Conservation (phyloP, 37 sponge, comb jelly and placozoan genomes). For the Chondrosia reniformis region DNA sequence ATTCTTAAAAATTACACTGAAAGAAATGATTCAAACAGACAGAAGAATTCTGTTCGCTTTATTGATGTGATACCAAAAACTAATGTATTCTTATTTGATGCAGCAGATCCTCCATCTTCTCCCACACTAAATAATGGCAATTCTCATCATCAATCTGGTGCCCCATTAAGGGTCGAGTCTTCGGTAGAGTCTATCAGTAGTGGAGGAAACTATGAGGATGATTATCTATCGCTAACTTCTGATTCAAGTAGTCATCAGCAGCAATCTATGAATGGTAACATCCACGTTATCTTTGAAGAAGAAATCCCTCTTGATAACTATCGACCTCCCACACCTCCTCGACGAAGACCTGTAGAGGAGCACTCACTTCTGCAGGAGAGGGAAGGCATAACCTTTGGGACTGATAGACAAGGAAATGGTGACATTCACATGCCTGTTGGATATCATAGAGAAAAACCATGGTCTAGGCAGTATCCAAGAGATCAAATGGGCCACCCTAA, state of each 20-base stretch:
- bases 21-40: not conserved
- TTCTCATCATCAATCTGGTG: not conserved
- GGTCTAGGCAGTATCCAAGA: not conserved
- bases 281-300: not conserved
- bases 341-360: not conserved
- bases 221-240: not conserved
- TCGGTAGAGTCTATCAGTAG: not conserved
- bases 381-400: too few species aligned
- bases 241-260: not conserved
- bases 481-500: too few species aligned
- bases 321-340: conserved; percentile 20
- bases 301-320: not conserved
- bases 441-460: not conserved
- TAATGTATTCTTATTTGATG: not conserved
- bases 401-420: not conserved
- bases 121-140: not conserved
- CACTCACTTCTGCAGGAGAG: not conserved
- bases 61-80: conserved; percentile 4
- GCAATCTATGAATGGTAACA: not conserved
- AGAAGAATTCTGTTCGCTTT: conserved; percentile 19
- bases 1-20: conserved; percentile 3
- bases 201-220: not conserved
- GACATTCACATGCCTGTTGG: too few species aligned
- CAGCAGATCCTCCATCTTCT: not conserved
- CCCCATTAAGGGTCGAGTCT: not conserved